These are phyloP conservation scores for Amazona guildingii DNA, from an alignment of 2,113 vertebrate genomes.

Conservation along the genomic window DNA sequence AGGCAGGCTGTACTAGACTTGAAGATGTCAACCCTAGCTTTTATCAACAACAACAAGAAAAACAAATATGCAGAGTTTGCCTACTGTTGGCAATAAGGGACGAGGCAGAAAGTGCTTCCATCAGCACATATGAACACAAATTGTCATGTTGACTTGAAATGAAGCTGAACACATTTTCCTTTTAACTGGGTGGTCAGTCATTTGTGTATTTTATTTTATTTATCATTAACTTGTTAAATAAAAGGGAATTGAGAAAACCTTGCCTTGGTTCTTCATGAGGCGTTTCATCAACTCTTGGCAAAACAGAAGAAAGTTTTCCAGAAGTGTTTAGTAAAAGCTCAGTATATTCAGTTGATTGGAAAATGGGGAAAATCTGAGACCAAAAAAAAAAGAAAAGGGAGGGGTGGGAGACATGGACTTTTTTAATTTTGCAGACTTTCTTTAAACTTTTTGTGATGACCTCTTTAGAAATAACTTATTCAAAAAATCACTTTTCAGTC, in stretches of 20 bases:
- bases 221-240: constrained; percentile 46
- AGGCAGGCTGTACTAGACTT: background rate
- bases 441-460: background rate
- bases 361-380: background rate
- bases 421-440: background rate
- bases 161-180: constrained; percentile 53
- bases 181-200: constrained; percentile 46
- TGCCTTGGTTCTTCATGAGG: background rate
- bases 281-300: background rate
- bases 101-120: constrained; percentile 41
- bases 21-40: background rate
- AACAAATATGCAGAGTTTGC: background rate
- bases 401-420: background rate
- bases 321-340: background rate
- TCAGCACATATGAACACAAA: constrained; percentile 39
- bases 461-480: background rate
- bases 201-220: constrained; percentile 53
- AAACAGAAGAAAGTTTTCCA: background rate
- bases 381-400: background rate
- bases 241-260: constrained; percentile 6
- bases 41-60: background rate
- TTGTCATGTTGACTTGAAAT: constrained; percentile 48
- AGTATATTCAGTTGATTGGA: background rate
- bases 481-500: background rate
- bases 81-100: background rate